phyloP scores from a whole-genome alignment of 2,113 vertebrate genomes.

The Sisor rabdophorus region DNA sequence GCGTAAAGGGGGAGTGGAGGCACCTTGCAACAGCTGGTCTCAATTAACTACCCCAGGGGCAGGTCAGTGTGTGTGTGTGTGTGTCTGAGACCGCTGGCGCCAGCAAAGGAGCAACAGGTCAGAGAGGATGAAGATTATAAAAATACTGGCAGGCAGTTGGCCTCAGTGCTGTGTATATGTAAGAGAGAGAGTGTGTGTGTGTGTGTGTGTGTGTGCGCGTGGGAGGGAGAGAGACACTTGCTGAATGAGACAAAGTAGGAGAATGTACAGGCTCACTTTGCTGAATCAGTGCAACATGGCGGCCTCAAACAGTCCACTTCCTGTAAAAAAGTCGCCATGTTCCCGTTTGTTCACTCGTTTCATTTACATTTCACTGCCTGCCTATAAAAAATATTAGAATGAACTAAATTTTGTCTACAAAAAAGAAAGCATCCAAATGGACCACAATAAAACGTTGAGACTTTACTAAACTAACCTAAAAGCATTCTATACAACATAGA shows the following conservation, averaged over 20 bases:
- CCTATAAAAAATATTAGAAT: conserved; percentile 13
- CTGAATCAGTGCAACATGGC: conserved; percentile 55
- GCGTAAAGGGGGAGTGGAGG: conserved; percentile 59
- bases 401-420: background rate
- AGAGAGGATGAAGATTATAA: conserved; percentile 78
- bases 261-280: conserved; percentile 9
- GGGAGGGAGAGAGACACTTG: conserved; percentile 35
- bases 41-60: conserved; percentile 70
- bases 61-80: conserved; percentile 49
- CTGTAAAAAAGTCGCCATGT: conserved; percentile 37
- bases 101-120: conserved; percentile 76
- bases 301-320: conserved; percentile 42
- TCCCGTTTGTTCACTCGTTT: background rate
- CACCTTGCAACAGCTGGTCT: conserved; percentile 81
- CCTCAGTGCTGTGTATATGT: conserved; percentile 55
- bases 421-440: background rate
- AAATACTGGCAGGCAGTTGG: conserved; percentile 76
- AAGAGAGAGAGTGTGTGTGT: background rate
- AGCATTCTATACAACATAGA: too few relatives aligned
- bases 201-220: conserved; percentile 42
- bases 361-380: conserved; percentile 15
- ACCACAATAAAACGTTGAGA: background rate
- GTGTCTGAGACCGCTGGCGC: conserved; percentile 74
- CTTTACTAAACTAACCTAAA: background rate
- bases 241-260: conserved; percentile 18